These are phyloP conservation scores for Acyrthosiphon pisum DNA, from an alignment of 1,140 invertebrate genomes.

Conservation along the genomic window DNA sequence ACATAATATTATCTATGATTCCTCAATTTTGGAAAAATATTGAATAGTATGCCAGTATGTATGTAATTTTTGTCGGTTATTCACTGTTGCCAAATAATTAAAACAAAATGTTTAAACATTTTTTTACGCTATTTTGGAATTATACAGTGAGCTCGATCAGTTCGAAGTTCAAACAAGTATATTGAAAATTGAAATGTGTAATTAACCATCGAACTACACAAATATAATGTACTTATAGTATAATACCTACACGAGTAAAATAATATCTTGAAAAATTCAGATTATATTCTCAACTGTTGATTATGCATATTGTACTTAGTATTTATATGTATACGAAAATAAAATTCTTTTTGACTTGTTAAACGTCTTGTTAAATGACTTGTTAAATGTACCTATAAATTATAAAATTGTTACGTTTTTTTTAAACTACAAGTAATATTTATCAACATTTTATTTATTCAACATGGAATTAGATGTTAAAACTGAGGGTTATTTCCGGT, in stretches of 20 bases:
- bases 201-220: background rate
- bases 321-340: background rate
- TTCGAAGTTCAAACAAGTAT: background rate
- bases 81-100: too few species aligned
- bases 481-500: background rate
- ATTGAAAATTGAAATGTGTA: background rate
- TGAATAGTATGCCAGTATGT: too few species aligned
- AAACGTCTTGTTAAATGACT: too few species aligned
- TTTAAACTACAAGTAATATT: background rate
- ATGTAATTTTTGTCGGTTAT: too few species aligned
- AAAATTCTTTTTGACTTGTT: background rate
- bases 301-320: too few species aligned
- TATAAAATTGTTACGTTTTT: background rate
- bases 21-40: too few species aligned
- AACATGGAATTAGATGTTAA: background rate
- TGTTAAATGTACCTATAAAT: background rate
- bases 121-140: background rate
- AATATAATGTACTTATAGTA: background rate
- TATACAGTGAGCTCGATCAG: background rate
- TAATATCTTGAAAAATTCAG: too few species aligned
- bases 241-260: too few species aligned
- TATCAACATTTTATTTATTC: background rate
- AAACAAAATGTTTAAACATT: background rate
- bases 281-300: too few species aligned
- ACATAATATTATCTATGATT: too few species aligned